Evolutionary conservation across 2,888 invertebrate genomes (phyloP), one percentile per base, ranked within the genome.

Genomic region (Heteropelma amictum): DNA sequence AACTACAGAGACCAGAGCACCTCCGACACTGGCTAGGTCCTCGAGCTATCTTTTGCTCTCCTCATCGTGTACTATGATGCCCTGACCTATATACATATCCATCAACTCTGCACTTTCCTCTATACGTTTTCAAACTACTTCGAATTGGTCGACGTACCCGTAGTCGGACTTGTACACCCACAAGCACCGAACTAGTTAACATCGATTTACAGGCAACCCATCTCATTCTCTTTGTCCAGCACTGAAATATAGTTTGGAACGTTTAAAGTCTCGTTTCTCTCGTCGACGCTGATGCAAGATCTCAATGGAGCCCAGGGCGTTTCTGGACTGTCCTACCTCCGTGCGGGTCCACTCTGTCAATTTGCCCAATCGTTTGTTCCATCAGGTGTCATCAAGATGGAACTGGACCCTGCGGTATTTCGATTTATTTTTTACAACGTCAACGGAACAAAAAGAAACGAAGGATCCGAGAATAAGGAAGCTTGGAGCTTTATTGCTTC

Each of bases 131-230:
- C 47, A 61, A 67, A 75, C 70, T 65, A 60, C 65, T 75, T 67
- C 65, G 70, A 61, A 75, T 75, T 56, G 71, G 33, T 67, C 56
- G 49, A 68, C 67, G 67, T 38, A 30, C 38, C 54, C 28, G 7
- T 54, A 51, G n/a, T 40, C 40, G 42, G 54, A 49, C 54, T 60
- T 64, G 54, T 65, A 61, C 38, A 23, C 17, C 67, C 67, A n/a
- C 45, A 54, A 58, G 67, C 67, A 14, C 28, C 23, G 42, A 68
- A 71, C 71, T 71, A 67, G 71, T 71, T 75, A 75, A 75, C 71
- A 67, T 71, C 56, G 61, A 75, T 71, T 70, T 49, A 70, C 47
- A 8, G 26, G 33, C 49, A 33, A 40, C 12, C 69, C 28, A n/a
- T 23, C 17, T 2, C 35, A 8, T 51, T 42, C 61, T 61, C 56